Percentiles rank a stretch among this genome's conserved stretches.
Conservation (phyloP, 2,888 invertebrate genomes). For the Ochropacha duplaris region DNA sequence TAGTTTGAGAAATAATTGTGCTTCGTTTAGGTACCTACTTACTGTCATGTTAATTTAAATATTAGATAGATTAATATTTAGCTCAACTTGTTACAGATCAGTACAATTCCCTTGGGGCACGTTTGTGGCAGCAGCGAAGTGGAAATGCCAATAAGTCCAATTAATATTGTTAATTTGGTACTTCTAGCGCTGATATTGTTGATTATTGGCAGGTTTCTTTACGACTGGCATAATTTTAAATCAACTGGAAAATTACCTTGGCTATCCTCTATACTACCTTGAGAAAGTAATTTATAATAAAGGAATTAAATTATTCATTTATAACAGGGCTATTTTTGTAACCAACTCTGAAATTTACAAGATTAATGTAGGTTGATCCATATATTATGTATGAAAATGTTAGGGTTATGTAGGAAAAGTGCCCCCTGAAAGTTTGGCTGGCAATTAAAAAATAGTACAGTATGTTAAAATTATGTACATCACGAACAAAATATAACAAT, state of each 20-base stretch:
- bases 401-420: no score
- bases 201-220: conserved; percentile 88
- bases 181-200: conserved; percentile 86
- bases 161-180: conserved; percentile 89
- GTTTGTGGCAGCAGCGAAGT: conserved; percentile 82
- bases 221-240: conserved; percentile 92
- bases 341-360: no score
- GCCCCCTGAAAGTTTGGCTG: no score
- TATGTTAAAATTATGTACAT: no score
- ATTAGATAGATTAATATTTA: neutral
- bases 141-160: conserved; percentile 83
- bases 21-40: no score
- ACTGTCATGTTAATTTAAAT: no score
- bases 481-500: no score
- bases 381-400: no score
- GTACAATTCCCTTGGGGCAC: conserved; percentile 86
- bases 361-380: no score
- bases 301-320: neutral
- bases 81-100: conserved; percentile 81
- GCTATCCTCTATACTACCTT: conserved; percentile 91
- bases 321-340: no score
- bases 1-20: no score
- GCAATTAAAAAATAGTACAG: no score
- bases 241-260: conserved; percentile 91
- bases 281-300: conserved; percentile 8